phyloP scores from a whole-genome alignment of 2,797 vertebrate species.

The Galago senegalensis region DNA sequence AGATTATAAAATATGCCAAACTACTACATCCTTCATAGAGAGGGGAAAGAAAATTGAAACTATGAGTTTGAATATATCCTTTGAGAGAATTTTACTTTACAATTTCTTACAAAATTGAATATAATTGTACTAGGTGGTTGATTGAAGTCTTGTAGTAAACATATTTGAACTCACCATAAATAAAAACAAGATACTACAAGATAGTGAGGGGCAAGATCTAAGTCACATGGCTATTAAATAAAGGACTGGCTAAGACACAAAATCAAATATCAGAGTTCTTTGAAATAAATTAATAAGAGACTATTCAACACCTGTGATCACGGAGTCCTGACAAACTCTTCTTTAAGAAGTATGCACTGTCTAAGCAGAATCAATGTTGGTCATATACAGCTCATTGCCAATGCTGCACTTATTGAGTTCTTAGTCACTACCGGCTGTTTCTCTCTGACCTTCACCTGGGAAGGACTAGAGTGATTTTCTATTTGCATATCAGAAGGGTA shows the following conservation, averaged over 20 bases:
- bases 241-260: conserved; percentile 39
- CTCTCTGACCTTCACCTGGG: background rate
- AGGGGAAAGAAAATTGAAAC: conserved; percentile 12
- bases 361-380: background rate
- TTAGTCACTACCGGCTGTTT: background rate
- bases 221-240: conserved; percentile 8
- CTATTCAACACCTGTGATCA: conserved; percentile 36
- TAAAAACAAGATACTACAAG: conserved; percentile 27
- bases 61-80: conserved; percentile 42
- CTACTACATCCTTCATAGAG: background rate
- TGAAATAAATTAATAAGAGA: conserved; percentile 47
- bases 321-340: background rate
- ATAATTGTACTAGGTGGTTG: background rate
- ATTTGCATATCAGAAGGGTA: conserved; percentile 8
- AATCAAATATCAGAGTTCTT: conserved; percentile 29
- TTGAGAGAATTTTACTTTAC: conserved; percentile 24
- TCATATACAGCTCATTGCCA: conserved; percentile 14
- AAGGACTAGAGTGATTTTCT: background rate
- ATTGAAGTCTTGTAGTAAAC: conserved; percentile 41
- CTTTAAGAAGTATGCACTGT: background rate
- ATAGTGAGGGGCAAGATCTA: conserved; percentile 21
- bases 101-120: conserved; percentile 55
- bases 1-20: background rate
- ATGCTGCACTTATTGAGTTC: background rate
- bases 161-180: conserved; percentile 25